Percentiles rank a stretch among this genome's conserved stretches.
These are phyloP conservation scores for Oedothorax gibbosus DNA, from an alignment of 1,140 invertebrate species.

Conservation along the genomic window DNA sequence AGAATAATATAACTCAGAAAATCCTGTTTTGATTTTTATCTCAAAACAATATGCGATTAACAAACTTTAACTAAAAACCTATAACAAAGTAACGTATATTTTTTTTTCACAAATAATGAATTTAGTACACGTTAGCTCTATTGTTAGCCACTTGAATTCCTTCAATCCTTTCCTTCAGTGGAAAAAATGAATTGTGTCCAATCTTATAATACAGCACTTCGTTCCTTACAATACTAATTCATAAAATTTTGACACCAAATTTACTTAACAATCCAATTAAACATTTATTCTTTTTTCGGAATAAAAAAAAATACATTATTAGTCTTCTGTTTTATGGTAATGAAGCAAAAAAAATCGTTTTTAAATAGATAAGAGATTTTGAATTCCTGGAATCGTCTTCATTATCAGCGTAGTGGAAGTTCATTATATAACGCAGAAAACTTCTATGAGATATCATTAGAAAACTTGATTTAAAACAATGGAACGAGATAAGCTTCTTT, in stretches of 20 bases:
- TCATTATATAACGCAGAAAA: constrained; percentile 42
- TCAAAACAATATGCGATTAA: no score
- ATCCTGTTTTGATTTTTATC: no score
- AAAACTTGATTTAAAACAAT: constrained; percentile 61
- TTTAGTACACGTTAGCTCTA: no score
- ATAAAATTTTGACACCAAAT: constrained; percentile 10
- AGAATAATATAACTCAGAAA: no score
- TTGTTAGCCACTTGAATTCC: no score
- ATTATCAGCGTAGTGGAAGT: constrained; percentile 40
- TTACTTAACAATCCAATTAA: constrained; percentile 61
- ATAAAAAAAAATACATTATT: constrained; percentile 55
- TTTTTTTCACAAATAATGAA: no score
- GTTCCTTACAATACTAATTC: no score
- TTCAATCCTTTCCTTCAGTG: no score
- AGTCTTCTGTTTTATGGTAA: constrained; percentile 57
- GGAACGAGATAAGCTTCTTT: constrained; percentile 58
- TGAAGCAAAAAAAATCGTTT: constrained; percentile 50
- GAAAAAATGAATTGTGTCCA: no score
- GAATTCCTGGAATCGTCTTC: constrained; percentile 12
- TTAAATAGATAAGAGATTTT: constrained; percentile 58
- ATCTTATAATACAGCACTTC: no score
- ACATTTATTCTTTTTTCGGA: constrained; percentile 45
- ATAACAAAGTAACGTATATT: no score
- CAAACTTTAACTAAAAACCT: no score
- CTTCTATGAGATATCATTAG: constrained; percentile 59